phyloP scores from a whole-genome alignment of 2,113 vertebrate species.

The Pseudorasbora parva region DNA sequence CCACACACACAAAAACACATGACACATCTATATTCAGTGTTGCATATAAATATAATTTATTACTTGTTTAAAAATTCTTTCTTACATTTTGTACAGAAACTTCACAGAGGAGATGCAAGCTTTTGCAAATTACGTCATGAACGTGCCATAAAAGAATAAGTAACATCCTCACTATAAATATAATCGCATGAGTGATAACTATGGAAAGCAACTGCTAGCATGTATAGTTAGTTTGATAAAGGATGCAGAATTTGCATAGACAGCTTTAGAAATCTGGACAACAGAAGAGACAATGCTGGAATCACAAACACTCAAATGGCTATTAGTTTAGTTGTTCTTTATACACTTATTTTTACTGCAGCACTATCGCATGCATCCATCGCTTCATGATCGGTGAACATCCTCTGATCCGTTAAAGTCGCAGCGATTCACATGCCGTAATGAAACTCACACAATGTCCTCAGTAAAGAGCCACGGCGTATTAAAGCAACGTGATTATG shows the following conservation, averaged over 20 bases:
- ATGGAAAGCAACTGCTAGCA: conserved; percentile 75
- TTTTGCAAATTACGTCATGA: conserved; percentile 82
- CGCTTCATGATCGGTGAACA: neutral
- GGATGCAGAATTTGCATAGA: conserved; percentile 94
- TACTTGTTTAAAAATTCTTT: conserved; percentile 99
- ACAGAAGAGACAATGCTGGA: conserved; percentile 37
- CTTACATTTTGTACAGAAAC: conserved; percentile 98
- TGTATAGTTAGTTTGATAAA: conserved; percentile 76
- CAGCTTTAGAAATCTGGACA: conserved; percentile 78
- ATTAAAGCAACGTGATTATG: too few relatives aligned
- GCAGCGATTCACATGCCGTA: neutral
- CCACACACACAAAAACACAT: neutral
- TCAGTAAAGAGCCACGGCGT: too few relatives aligned
- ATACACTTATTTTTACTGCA: neutral
- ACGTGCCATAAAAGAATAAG: conserved; percentile 81
- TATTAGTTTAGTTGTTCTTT: conserved; percentile 18
- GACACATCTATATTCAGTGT: conserved; percentile 68
- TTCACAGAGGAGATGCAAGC: conserved; percentile 88
- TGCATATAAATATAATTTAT: conserved; percentile 99
- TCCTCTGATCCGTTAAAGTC: neutral
- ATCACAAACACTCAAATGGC: conserved; percentile 36
- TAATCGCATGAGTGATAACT: conserved; percentile 63
- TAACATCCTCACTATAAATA: conserved; percentile 84
- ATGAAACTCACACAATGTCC: neutral
- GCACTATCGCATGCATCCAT: conserved; percentile 30